Evolutionary conservation across 2,888 invertebrate species (phyloP).

Genomic region (Melanophora roralis): DNA sequence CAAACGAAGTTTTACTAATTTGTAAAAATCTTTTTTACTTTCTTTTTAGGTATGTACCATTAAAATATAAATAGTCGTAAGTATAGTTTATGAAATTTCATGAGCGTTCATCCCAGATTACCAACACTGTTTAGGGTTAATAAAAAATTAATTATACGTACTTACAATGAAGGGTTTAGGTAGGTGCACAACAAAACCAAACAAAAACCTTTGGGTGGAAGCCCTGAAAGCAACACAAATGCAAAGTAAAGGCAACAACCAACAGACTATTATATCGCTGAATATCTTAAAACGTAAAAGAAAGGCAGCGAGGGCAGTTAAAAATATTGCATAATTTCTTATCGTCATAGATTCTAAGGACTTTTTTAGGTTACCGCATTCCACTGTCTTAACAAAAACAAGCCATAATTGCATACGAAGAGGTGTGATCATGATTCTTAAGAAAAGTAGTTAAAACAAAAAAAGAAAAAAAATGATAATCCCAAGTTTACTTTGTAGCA

Average conservation of each 20-base stretch:
- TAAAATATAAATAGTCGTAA: neutral
- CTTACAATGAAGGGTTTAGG: conserved; percentile 24
- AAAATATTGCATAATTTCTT: conserved; percentile 30
- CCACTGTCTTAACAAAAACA: neutral
- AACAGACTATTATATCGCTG: no score
- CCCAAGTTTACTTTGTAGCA: neutral
- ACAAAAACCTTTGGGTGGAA: conserved; percentile 2
- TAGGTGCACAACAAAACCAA: conserved; percentile 25
- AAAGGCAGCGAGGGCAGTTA: no score
- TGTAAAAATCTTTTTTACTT: neutral
- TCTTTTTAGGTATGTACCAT: conserved; percentile 17
- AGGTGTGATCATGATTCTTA: no score
- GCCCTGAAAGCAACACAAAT: neutral
- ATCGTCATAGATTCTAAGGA: neutral
- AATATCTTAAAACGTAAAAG: no score
- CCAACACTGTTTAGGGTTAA: conserved; percentile 6
- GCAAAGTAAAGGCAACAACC: neutral
- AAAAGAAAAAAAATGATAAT: neutral
- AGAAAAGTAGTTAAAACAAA: no score
- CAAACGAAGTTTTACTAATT: no score
- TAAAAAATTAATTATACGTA: neutral
- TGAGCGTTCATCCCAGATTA: no score
- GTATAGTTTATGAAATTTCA: neutral
- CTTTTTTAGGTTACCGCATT: neutral
- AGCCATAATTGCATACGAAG: no score